Evolutionary conservation across 92 coral and sea anemone genomes (phyloP).

Genomic region (Siderastrea radians): DNA sequence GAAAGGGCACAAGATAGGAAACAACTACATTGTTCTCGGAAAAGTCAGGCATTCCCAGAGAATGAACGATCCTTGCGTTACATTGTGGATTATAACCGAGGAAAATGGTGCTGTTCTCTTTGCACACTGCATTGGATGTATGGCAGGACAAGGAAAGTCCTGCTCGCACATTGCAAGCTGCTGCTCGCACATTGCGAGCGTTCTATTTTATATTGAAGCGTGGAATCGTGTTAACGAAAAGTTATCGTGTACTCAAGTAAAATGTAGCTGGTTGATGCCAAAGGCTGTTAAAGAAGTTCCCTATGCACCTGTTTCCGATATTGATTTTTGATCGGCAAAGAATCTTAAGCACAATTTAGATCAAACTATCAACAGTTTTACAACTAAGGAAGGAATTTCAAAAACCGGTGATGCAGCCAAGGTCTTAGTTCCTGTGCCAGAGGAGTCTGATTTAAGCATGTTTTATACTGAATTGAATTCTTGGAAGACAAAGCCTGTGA

Average conservation of each 20-base stretch:
- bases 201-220: conserved; percentile 68
- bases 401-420: conserved; percentile 14
- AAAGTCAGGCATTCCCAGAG: conserved; percentile 69
- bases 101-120: conserved; percentile 57
- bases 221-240: conserved; percentile 47
- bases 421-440: conserved; percentile 34
- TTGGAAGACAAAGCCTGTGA: conserved; percentile 66
- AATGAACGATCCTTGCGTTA: conserved; percentile 56
- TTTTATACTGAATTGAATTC: conserved; percentile 57
- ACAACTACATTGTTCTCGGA: conserved; percentile 57
- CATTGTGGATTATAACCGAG: conserved; percentile 63
- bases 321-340: conserved; percentile 54
- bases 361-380: conserved; percentile 51
- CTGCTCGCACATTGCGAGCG: conserved; percentile 72
- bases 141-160: conserved; percentile 75
- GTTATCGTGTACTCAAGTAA: conserved; percentile 49
- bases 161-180: too few relatives aligned
- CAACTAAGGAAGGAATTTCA: conserved; percentile 26
- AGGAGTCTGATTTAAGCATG: conserved; percentile 27
- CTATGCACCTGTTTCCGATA: conserved; percentile 43
- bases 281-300: conserved; percentile 47
- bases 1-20: conserved; percentile 49
- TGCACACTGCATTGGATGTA: conserved; percentile 67
- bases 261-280: conserved; percentile 65
- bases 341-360: conserved; percentile 56